Evolutionary conservation across 2,888 invertebrate species (phyloP), one percentile per base, ranked within the genome.

Genomic region (Apeira syringaria): DNA sequence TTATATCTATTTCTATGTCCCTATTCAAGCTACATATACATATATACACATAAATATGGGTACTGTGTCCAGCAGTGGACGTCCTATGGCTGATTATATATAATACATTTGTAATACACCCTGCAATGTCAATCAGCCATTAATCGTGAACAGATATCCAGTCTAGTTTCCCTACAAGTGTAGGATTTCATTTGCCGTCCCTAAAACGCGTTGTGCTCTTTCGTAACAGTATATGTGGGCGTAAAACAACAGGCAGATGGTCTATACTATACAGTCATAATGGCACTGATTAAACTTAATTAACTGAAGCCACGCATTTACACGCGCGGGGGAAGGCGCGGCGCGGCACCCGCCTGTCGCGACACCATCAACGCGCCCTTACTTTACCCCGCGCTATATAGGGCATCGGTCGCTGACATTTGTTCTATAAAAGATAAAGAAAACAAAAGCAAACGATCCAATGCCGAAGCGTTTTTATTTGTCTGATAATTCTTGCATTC

Each of bases 281-380:
- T 69, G 76, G 75, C 74, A 79, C 78, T 86, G 87, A 88, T 89
- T 87, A 89, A 87, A 89, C 78, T 87, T 88, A 89, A 89, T 88
- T 89, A 89, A 86, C 84, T 86, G 88, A 89, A 89, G 88, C 88
- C 88, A n/a, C n/a, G n/a, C n/a, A 81, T 88, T 85, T 82, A 79
- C 79, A 74, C 80, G 60, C 68, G 74, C 62, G 59, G 68, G 66
- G 59, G 53, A n/a, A n/a, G n/a, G 20, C 6, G 7, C 6, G 60
- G 56, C 56, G 51, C 53, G 58, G 52, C 61, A 53, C 60, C 57
- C 60, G 53, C 58, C 64, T 61, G 54, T 54, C 57, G 56, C 56
- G 54, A 40, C 56, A 48, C 44, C 40, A 28, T 40, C 47, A 38
- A 28, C 52, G 47, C 53, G 40, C 53, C 56, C 53, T 51, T 54